Evolutionary conservation across 1,140 invertebrate species (phyloP), one percentile per base, ranked within the genome.

Genomic region (Drosophila ananassae): DNA sequence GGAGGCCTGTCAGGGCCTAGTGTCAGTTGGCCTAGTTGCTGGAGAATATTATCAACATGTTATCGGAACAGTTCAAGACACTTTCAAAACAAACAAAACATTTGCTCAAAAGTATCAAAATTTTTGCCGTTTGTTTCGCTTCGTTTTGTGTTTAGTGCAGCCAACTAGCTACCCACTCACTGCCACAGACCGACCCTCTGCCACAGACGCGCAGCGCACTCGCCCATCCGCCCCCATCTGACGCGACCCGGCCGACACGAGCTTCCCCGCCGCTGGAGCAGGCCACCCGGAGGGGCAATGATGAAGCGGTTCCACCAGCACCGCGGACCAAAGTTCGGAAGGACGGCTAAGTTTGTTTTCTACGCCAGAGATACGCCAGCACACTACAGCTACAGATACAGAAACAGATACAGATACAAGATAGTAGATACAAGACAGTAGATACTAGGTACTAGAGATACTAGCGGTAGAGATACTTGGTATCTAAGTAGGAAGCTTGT

Each of bases 401-500:
- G 21, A 52, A 34, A 54, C 51, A 62, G 39, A 67, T 60, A 21
- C 34, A 53, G 32, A 62, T 44, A 44, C 5, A 4, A 52, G 17
- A 25, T 24, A 54, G 5, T 28, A 28, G 25, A 28, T 28, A 28
- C 5, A 6, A 28, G 7, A 4, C 5, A 25, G 4, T 25, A 25
- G 25, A 25, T 25, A 25, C 25, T 25, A 25, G 25, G 7, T 28
- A 28, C 5, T 28, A 28, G 50, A 53, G 34, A 44, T 46, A 54
- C 52, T 25, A 50, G 37, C 56, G 41, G 54, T 62, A 17, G 25
- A 54, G 34, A 63, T 47, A 47, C 8, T 10, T 52, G 39, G 56
- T 77, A 77, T 77, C 73, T 54, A 76, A 52, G 28, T 77, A 77
- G 73, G 73, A 76, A 77, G 73, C 63, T 12, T 25, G 51, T 24